phyloP scores from a whole-genome alignment of 2,888 invertebrate genomes.

The Parnassius orleans region DNA sequence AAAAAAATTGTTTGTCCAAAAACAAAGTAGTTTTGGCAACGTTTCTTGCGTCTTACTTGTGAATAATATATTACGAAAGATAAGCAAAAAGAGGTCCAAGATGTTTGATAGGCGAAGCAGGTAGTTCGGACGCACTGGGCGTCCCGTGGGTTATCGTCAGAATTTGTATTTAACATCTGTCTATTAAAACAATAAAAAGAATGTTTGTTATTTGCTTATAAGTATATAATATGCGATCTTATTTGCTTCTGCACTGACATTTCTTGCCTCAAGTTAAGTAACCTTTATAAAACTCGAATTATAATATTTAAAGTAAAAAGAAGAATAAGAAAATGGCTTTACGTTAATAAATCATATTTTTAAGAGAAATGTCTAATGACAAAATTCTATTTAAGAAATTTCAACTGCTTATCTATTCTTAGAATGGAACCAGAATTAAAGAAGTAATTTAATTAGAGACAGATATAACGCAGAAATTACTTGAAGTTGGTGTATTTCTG shows the following conservation, averaged over 20 bases:
- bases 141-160: constrained; percentile 49
- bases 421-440: constrained; percentile 8
- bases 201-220: too few species aligned
- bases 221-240: too few species aligned
- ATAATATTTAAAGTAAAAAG: too few species aligned
- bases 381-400: too few species aligned
- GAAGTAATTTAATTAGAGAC: constrained; percentile 28
- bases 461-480: constrained; percentile 36
- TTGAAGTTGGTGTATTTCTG: constrained; percentile 51
- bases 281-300: too few species aligned
- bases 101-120: constrained; percentile 56
- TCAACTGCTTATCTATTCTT: constrained; percentile 13
- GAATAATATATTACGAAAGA: constrained; percentile 58
- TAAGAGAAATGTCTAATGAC: too few species aligned
- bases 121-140: constrained; percentile 39
- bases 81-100: constrained; percentile 59
- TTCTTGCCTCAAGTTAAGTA: too few species aligned
- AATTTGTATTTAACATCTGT: constrained; percentile 44
- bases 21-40: constrained; percentile 33
- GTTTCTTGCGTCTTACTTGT: constrained; percentile 48
- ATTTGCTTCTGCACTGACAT: too few species aligned
- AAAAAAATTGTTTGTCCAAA: constrained; percentile 18
- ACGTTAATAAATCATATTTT: too few species aligned
- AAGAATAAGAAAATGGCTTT: too few species aligned
- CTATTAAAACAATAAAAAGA: constrained; percentile 30